phyloP scores from a whole-genome alignment of 2,113 vertebrate species.

The Carollia perspicillata region DNA sequence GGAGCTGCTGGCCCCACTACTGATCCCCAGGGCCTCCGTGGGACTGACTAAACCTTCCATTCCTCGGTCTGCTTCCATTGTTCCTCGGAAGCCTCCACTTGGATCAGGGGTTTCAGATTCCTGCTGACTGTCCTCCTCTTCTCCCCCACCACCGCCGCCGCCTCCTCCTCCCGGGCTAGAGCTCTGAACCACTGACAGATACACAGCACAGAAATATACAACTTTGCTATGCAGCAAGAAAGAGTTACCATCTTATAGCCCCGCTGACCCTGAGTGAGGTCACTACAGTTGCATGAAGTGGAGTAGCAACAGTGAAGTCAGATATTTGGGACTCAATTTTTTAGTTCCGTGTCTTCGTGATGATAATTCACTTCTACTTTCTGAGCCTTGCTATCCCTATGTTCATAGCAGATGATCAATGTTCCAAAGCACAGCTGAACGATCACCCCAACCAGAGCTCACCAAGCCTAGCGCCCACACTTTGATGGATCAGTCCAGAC shows the following conservation, averaged over 20 bases:
- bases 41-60: conserved; percentile 84
- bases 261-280: neutral
- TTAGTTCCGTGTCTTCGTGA: neutral
- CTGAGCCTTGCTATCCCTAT: neutral
- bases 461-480: neutral
- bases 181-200: conserved; percentile 86
- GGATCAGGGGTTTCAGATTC: conserved; percentile 87
- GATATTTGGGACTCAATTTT: neutral
- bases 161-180: conserved; percentile 84
- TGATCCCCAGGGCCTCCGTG: conserved; percentile 83
- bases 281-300: neutral
- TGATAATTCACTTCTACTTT: neutral
- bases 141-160: conserved; percentile 82
- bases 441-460: neutral
- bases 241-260: neutral
- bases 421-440: neutral
- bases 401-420: neutral
- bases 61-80: conserved; percentile 91
- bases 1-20: conserved; percentile 89
- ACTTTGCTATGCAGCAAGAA: neutral
- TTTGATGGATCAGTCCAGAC: neutral
- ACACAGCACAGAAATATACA: conserved; percentile 50
- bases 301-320: neutral
- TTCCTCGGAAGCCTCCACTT: conserved; percentile 92
- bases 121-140: conserved; percentile 88